Conservation (phyloP, 2,113 vertebrate genomes). For the Archilochus colubris region DNA sequence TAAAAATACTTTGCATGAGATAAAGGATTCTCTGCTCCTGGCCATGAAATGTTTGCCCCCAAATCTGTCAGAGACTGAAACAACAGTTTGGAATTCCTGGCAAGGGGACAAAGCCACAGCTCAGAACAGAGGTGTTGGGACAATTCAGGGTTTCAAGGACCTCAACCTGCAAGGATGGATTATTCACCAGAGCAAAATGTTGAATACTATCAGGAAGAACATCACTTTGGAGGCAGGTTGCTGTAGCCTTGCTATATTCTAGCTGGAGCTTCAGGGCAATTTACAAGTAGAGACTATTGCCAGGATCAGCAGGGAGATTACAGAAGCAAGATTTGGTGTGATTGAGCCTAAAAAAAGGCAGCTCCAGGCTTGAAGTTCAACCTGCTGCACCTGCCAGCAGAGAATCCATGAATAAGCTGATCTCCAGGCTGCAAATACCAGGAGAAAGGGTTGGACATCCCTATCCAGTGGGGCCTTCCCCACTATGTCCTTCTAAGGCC, state of each 20-base stretch:
- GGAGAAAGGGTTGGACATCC: not conserved
- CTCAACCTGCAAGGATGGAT: not conserved
- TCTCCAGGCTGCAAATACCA: not conserved
- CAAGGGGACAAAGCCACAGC: not conserved
- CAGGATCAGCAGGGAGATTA: not conserved
- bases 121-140: not conserved
- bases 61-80: not conserved
- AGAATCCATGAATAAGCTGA: not conserved
- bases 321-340: not conserved
- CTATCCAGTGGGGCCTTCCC: not conserved
- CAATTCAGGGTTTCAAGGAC: not conserved
- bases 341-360: not conserved
- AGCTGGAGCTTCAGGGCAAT: not conserved
- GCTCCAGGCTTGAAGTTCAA: not conserved
- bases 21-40: not conserved
- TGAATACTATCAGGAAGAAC: not conserved
- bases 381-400: not conserved
- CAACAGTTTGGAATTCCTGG: not conserved
- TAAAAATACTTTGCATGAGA: not conserved
- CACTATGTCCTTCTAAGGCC: not conserved
- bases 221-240: not conserved
- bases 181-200: not conserved
- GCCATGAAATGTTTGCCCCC: not conserved
- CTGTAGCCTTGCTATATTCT: conserved; percentile 3
- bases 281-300: not conserved